Base-by-base conservation (phyloP, 2,888 invertebrate species). In the Gortyna flavago region DNA sequence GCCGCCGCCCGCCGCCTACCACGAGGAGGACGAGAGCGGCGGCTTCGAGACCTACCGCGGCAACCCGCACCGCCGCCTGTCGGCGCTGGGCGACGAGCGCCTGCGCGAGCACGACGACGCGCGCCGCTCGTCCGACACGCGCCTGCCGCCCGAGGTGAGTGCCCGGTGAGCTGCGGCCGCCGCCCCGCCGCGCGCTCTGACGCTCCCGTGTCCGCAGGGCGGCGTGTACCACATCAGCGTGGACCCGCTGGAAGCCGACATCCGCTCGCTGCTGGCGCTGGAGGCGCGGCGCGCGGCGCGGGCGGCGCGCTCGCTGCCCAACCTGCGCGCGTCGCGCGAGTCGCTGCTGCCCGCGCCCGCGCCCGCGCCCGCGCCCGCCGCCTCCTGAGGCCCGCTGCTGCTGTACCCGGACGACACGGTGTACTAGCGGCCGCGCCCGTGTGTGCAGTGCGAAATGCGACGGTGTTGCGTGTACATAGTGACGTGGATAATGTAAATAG, bases 291-390 rank as follows among this genome's bases (percentile, higher is more conserved):
- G 95, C 32, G 93, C 91, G 90, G 93, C 95, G 94, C 92, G 97
- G 92, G 93, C 95, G 94, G 93, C 97, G 89, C 95, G 95, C 86
- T 96, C 96, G 88, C 97, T 98, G 96, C 98, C 98, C 94, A 98
- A 98, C 96, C 96, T 98, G 95, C 97, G 97, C 94, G 97, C 97
- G 90, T 97, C 97, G 93, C 97, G 90, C 69, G 91, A 91, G 90
- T 87, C 86, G 74, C 89, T 90, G 77, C 90, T 90, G 78, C 89
- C 79, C 59, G 57, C 73, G 78, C 54, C 67, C 61, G 69, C 88
- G 75, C 74, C 74, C 48, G 71, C 64, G 5, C 77, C 77, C 65
- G 83, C 87, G 80, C 88, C 89, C 85, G 83, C 89, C 83, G 83
- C 81, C 81, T 97, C 97, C 92, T 92, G 92, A 92, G 97, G 97